Evolutionary conservation across 2,797 vertebrate genomes (phyloP).

Genomic region (Acanthornis magna): DNA sequence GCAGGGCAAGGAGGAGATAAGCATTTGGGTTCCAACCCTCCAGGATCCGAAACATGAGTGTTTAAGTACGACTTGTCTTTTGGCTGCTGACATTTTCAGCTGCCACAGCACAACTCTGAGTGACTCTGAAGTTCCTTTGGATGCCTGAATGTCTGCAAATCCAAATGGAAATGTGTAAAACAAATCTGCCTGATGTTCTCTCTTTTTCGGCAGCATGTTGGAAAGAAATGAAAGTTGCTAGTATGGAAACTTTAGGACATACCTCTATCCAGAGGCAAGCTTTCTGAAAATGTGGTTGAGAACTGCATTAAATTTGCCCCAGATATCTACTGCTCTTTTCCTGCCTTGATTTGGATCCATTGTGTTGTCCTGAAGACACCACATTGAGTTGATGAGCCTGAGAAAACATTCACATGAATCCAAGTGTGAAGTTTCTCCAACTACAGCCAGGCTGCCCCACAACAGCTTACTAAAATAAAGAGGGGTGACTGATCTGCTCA

Average conservation of each 20-base stretch:
- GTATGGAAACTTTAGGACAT: neutral
- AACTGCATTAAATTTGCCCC: neutral
- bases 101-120: neutral
- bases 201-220: neutral
- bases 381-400: neutral
- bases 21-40: neutral
- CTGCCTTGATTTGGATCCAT: neutral
- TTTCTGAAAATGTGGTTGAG: neutral
- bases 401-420: neutral
- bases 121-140: neutral
- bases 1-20: neutral
- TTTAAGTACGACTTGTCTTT: neutral
- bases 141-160: neutral
- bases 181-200: neutral
- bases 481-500: neutral
- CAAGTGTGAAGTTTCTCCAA: neutral
- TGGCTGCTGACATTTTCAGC: slow-evolving; percentile 18
- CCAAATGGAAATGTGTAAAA: neutral
- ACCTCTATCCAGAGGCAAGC: neutral
- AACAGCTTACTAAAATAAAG: neutral
- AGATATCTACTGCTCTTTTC: neutral
- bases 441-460: neutral
- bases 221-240: neutral
- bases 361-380: neutral
- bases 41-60: neutral